Evolutionary conservation across 2,113 vertebrate species (phyloP), one percentile per base, ranked within the genome.

Genomic region (Zingel zingel): DNA sequence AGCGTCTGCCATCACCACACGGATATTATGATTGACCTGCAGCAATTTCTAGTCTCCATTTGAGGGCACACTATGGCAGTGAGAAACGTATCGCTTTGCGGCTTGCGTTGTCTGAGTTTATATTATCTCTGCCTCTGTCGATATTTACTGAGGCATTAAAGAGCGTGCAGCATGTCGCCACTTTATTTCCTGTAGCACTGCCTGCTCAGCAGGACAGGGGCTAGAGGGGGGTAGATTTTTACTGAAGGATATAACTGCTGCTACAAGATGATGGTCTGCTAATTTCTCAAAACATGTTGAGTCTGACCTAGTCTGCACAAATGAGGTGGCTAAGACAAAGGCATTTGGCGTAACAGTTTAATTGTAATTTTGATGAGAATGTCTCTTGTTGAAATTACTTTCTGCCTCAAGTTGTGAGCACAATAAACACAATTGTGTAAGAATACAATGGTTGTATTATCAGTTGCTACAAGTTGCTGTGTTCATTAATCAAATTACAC

Each of bases 121-220:
- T 92, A 90, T 90, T 89, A 89, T 85, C 89, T 89, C 88, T 81
- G 78, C 81, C 76, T 84, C 47, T 82, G 85, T 93, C 86, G 83
- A 94, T 94, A 94, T 94, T 94, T 92, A 94, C 92, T 74, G 88
- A 91, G 81, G 87, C 93, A 75, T 93, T 94, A 91, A 93, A 92
- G 83, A 87, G 68, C 65, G 50, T 81, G 64, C 81, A 63, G 79
- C 82, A 82, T 85, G 85, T 89, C 59, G 59, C 89, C 71, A 76
- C 76, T 91, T 90, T 90, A 86, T 91, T 83, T 90, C 69, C 83
- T 78, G 78, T 80, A 84, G 83, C 87, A 83, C 43, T 83, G 87
- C 84, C 58, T 67, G 74, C 86, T 90, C 83, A 91, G 90, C 86
- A 89, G 89, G 84, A 88, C 61, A 30, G 59, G 33, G 36, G 30